Evolutionary conservation across 1,140 invertebrate genomes (phyloP).

Genomic region (Diprion similis): DNA sequence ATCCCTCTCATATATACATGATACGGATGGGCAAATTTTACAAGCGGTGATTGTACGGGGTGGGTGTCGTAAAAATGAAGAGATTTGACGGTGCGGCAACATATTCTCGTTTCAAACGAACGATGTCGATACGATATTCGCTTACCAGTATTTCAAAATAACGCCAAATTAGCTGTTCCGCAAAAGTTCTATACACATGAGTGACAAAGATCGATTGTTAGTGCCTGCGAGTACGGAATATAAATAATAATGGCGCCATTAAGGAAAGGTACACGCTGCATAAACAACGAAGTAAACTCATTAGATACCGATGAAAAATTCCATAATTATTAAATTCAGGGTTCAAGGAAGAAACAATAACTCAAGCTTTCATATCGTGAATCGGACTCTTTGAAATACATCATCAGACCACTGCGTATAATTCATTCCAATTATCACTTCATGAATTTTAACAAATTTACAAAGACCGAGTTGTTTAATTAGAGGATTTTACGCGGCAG

Average conservation of each 20-base stretch:
- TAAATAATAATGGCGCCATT: not conserved
- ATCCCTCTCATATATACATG: not conserved
- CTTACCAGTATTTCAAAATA: not conserved
- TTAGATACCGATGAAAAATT: not conserved
- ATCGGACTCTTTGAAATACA: no score
- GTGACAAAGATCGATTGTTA: not conserved
- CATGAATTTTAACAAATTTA: no score
- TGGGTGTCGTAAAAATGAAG: not conserved
- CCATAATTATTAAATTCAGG: no score
- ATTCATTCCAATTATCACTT: no score
- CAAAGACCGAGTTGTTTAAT: no score
- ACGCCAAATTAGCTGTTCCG: not conserved
- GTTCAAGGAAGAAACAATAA: no score
- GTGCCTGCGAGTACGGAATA: not conserved
- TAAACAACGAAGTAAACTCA: not conserved
- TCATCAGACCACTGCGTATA: no score
- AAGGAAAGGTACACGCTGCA: not conserved
- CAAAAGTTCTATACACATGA: not conserved
- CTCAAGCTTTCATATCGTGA: no score
- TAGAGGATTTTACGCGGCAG: no score
- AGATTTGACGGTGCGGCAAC: not conserved
- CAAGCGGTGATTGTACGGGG: not conserved
- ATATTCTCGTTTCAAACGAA: no score
- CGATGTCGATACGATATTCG: no score
- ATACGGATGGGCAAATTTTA: constrained; percentile 1